These are phyloP conservation scores for Leucoma salicis DNA, from an alignment of 2,888 invertebrate species.

Conservation along the genomic window DNA sequence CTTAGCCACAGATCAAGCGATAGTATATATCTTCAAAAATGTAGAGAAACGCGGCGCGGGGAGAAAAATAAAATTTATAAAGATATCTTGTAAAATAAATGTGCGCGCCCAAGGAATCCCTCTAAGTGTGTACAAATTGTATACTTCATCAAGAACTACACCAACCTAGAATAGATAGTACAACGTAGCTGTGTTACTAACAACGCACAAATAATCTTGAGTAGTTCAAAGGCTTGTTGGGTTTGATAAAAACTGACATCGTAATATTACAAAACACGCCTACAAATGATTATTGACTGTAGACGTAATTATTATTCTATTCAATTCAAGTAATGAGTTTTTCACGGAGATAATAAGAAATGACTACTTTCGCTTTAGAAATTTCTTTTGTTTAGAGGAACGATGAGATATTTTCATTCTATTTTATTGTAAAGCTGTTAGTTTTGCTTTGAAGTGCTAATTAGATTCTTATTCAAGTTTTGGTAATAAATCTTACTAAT, in stretches of 20 bases:
- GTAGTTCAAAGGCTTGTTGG: not conserved
- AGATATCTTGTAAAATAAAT: too few species aligned
- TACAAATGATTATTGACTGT: conserved; percentile 37
- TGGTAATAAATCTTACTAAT: too few species aligned
- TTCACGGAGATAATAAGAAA: conserved; percentile 41
- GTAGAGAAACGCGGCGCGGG: too few species aligned
- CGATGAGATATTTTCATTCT: conserved; percentile 37
- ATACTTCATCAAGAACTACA: too few species aligned
- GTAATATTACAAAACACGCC: conserved; percentile 20
- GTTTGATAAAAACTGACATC: conserved; percentile 37
- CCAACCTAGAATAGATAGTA: too few species aligned
- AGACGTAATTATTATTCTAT: conserved; percentile 44
- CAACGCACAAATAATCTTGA: not conserved
- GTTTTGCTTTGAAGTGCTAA: conserved; percentile 4
- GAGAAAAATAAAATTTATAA: too few species aligned
- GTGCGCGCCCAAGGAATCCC: too few species aligned
- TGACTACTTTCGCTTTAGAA: conserved; percentile 44
- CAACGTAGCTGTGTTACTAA: too few species aligned
- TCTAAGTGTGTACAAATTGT: too few species aligned
- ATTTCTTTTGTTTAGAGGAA: conserved; percentile 35
- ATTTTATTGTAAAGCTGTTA: conserved; percentile 19
- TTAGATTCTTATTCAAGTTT: conserved; percentile 14
- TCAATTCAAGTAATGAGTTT: conserved; percentile 44
- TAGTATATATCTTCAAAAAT: too few species aligned
- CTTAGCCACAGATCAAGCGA: too few species aligned